These are phyloP conservation scores for Capromys pilorides DNA, from an alignment of 2,797 vertebrate species.

Conservation along the genomic window DNA sequence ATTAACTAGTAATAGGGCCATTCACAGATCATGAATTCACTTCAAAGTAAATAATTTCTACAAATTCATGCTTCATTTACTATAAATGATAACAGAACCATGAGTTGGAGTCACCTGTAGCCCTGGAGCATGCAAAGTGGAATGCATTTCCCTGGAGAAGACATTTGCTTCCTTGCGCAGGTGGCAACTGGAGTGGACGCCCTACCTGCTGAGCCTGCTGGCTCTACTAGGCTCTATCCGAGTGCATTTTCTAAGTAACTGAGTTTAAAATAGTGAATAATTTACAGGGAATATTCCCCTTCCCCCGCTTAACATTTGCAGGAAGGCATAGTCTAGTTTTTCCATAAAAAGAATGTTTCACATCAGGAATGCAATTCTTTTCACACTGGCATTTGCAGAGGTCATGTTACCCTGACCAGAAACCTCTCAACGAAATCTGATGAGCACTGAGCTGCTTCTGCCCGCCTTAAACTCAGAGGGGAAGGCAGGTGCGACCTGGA, in stretches of 20 bases:
- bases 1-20: constrained; percentile 64
- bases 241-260: constrained; percentile 21
- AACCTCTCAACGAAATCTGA: background rate
- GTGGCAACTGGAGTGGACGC: background rate
- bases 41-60: constrained; percentile 71
- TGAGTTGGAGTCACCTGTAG: background rate
- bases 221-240: background rate
- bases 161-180: background rate
- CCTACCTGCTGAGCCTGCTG: background rate
- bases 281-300: constrained; percentile 17
- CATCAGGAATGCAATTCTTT: background rate
- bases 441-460: background rate
- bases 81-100: constrained; percentile 46
- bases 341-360: background rate
- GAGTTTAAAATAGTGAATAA: constrained; percentile 30
- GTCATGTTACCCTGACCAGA: background rate
- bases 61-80: constrained; percentile 65
- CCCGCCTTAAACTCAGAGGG: accelerated
- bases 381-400: background rate
- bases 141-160: background rate
- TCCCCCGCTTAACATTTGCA: background rate
- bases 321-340: background rate
- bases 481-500: background rate
- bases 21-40: constrained; percentile 63
- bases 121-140: background rate